Percentiles rank a stretch among this genome's conserved stretches.
Evolutionary conservation across 2,888 invertebrate genomes (phyloP).

Genomic region (Tuta absoluta): DNA sequence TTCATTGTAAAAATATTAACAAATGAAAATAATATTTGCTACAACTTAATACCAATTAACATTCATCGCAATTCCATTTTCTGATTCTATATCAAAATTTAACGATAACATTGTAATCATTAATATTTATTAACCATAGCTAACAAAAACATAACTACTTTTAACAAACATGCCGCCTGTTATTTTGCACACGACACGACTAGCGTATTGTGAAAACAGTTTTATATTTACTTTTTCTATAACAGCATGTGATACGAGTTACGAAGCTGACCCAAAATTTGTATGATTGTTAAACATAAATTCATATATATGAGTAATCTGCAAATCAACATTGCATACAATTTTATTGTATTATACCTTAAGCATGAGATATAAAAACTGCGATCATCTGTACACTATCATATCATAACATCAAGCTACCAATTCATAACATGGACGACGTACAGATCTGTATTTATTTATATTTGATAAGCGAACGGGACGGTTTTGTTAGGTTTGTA

Average conservation of each 20-base stretch:
- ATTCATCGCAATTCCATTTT: not conserved
- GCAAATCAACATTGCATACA: not conserved
- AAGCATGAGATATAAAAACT: slow-evolving; percentile 35
- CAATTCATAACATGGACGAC: slow-evolving; percentile 14
- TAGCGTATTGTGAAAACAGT: not conserved
- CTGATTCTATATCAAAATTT: not conserved
- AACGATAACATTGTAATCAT: not conserved
- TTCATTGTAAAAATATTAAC: not conserved
- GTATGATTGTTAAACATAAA: slow-evolving; percentile 29
- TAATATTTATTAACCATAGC: not conserved
- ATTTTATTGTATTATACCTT: slow-evolving; percentile 33
- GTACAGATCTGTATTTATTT: slow-evolving; percentile 28
- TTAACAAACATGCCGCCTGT: not conserved
- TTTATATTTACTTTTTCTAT: not conserved
- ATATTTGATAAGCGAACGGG: not conserved
- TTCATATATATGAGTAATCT: slow-evolving; percentile 4
- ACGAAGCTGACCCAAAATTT: slow-evolving; percentile 66
- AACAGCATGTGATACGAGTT: slow-evolving; percentile 13
- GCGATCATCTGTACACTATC: not conserved
- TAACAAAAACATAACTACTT: not conserved
- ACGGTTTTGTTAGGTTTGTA: slow-evolving; percentile 18
- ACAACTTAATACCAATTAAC: not conserved
- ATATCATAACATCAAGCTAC: not conserved
- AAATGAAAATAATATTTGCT: not conserved
- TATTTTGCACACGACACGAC: slow-evolving; percentile 11